Percentiles rank a stretch among this genome's conserved stretches.
phyloP scores from a whole-genome alignment of 2,797 vertebrate genomes.

The Etheostoma nigrum region DNA sequence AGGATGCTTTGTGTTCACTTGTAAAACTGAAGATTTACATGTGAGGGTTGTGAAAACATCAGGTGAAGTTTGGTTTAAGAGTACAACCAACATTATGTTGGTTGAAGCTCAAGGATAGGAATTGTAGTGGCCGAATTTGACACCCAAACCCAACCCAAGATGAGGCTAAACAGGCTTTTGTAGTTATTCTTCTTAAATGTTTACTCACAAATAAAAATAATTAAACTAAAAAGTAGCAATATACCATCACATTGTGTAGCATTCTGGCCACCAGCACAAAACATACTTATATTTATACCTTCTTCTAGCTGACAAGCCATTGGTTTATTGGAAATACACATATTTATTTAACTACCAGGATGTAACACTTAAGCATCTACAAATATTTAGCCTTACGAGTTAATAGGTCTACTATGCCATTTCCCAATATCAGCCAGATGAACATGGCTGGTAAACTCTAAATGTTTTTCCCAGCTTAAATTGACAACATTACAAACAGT shows the following conservation, averaged over 20 bases:
- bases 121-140: background rate
- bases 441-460: background rate
- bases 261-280: background rate
- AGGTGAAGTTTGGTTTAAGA: conserved; percentile 1
- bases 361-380: background rate
- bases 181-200: too few species aligned
- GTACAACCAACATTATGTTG: background rate
- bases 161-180: too few species aligned
- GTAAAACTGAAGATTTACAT: conserved; percentile 18
- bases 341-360: background rate
- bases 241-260: background rate
- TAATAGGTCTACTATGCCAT: background rate
- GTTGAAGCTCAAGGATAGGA: background rate
- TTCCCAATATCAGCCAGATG: background rate
- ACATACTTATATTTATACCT: too few species aligned
- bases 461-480: background rate
- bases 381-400: background rate
- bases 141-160: too few species aligned
- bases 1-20: conserved; percentile 14
- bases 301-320: background rate
- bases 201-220: background rate
- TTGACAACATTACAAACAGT: background rate
- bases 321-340: background rate
- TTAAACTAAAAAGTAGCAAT: background rate
- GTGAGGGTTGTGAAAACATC: background rate